A percentile compares a stretch with the other conserved stretches of the same genome.
These are phyloP conservation scores for Sitta europaea DNA, from an alignment of 2,113 vertebrate species.

Conservation along the genomic window DNA sequence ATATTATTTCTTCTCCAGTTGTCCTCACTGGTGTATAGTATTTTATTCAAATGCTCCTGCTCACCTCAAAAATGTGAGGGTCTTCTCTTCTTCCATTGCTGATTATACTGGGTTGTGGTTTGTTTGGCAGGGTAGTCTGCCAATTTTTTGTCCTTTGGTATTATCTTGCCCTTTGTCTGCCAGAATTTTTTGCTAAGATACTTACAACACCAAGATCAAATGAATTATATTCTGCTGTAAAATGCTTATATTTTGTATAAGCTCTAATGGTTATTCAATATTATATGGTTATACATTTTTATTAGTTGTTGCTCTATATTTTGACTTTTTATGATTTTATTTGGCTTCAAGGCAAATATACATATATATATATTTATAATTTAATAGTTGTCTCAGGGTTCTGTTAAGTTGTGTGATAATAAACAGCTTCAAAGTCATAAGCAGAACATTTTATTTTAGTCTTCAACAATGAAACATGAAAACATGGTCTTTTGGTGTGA, in stretches of 20 bases:
- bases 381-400: background rate
- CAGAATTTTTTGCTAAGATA: background rate
- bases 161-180: background rate
- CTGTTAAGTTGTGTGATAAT: background rate
- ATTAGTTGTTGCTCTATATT: background rate
- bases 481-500: background rate
- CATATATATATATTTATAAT: background rate
- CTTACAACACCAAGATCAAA: background rate
- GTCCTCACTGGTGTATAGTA: background rate
- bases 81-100: background rate
- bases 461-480: background rate
- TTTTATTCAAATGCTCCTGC: background rate
- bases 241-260: background rate
- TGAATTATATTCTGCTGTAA: background rate
- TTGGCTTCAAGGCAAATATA: background rate
- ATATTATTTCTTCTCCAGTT: background rate
- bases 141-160: background rate
- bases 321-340: background rate
- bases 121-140: background rate
- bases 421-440: background rate
- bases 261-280: background rate
- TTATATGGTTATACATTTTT: background rate
- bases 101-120: background rate
- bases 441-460: background rate
- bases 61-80: accelerated